Evolutionary conservation across 2,888 invertebrate species (phyloP), one percentile per base, ranked within the genome.

Genomic region (Xestia sexstrigata): DNA sequence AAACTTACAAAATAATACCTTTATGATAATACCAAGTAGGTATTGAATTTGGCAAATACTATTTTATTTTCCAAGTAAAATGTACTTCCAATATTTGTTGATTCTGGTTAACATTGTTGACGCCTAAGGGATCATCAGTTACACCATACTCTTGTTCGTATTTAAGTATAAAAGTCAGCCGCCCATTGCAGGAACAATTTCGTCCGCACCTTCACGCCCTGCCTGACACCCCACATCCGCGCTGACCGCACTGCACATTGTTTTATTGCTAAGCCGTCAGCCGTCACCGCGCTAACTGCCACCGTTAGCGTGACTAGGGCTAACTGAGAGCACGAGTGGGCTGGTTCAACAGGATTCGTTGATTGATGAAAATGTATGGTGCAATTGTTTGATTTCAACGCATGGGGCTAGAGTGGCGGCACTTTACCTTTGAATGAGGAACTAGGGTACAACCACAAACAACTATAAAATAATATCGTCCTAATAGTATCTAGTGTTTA

Each of bases 221-320:
- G 42, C 23, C 45, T 68, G 62, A 60, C 84, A 47, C 8, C 55
- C 55, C 69, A 67, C 82, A 55, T 65, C 17, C 65, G 66, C 30
- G n/a, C 45, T 82, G 84, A 73, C 81, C 70, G 66, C 81, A 69
- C 42, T 60, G 80, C 78, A 83, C 81, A 75, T 83, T 69, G 86
- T 83, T 84, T 84, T 82, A 84, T 82, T 80, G 68, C 67, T 26
- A 63, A 70, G 72, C 58, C 4, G 77, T 30, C 76, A 42, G 17
- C 39, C 65, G 63, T 63, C 60, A 68, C 62, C 45, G 52, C 60
- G 74, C 60, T 72, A 69, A 74, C 82, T 80, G 69, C 35, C 11
- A 6, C 65, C 60, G 67, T 69, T 80, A 79, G 70, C 84, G 63
- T 83, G 74, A 74, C 84, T 68, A 69, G 80, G 60, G 74, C 71